A percentile compares a stretch with the other conserved stretches of the same genome.
Evolutionary conservation across 1,140 invertebrate species (phyloP).

Genomic region (Drosophila trapezifrons): DNA sequence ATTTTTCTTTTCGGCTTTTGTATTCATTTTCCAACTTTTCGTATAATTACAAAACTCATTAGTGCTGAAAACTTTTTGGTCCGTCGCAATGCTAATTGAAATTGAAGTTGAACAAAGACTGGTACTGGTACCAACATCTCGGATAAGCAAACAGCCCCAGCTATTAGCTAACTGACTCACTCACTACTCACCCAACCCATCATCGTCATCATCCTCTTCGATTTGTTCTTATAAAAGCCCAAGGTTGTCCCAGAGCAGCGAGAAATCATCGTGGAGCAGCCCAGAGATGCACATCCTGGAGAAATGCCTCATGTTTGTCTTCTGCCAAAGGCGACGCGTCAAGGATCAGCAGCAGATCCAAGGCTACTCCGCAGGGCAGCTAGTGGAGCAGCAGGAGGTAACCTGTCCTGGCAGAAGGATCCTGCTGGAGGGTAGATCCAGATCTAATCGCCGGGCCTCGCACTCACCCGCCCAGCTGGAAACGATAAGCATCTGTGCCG

Average conservation of each 20-base stretch:
- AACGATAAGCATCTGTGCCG: slow-evolving; percentile 41
- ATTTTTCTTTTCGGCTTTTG: slow-evolving; percentile 40
- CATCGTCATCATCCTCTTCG: too few relatives aligned
- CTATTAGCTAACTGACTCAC: background rate
- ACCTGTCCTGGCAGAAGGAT: background rate
- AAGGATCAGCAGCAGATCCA: slow-evolving; percentile 40
- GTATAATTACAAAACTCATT: slow-evolving; percentile 75
- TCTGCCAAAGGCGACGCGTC: slow-evolving; percentile 25
- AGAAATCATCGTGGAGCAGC: background rate
- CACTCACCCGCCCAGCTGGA: slow-evolving; percentile 55
- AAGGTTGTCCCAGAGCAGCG: background rate
- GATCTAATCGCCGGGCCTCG: slow-evolving; percentile 14
- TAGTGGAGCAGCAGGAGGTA: slow-evolving; percentile 19
- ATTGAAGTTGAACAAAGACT: slow-evolving; percentile 34
- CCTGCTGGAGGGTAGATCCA: background rate
- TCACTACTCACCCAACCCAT: background rate
- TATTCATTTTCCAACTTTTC: slow-evolving; percentile 63
- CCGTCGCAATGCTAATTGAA: slow-evolving; percentile 61
- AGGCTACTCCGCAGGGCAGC: slow-evolving; percentile 17
- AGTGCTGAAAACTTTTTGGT: slow-evolving; percentile 38
- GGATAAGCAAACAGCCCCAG: slow-evolving; percentile 24
- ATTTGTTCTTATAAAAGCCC: slow-evolving; percentile 13
- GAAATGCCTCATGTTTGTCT: slow-evolving; percentile 30
- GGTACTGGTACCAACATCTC: slow-evolving; percentile 10
- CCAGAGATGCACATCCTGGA: slow-evolving; percentile 41